Percentiles rank a stretch among this genome's conserved stretches.
Conservation (phyloP, 2,113 vertebrate species). For the Muscicapa adusta region DNA sequence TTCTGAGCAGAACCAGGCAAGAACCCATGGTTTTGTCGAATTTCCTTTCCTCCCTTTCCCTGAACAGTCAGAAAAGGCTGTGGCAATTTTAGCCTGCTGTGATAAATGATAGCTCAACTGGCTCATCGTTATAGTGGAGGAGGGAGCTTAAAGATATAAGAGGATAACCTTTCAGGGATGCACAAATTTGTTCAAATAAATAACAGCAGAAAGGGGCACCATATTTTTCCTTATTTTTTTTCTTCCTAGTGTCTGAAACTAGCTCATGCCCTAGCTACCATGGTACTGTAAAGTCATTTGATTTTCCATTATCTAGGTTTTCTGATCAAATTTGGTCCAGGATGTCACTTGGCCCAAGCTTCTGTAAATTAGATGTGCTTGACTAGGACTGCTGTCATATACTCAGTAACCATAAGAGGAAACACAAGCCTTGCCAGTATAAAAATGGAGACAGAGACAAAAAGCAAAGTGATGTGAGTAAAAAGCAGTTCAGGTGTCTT, state of each 20-base stretch:
- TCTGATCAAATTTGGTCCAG: neutral
- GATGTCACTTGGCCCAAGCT: neutral
- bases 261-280: neutral
- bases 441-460: neutral
- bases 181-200: slow-evolving; percentile 12
- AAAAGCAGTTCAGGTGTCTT: neutral
- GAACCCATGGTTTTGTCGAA: neutral
- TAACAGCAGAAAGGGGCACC: neutral
- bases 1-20: neutral
- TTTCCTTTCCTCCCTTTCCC: neutral
- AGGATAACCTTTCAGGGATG: neutral
- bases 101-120: neutral
- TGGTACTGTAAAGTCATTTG: neutral
- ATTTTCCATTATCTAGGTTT: neutral
- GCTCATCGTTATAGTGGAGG: neutral
- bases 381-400: neutral
- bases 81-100: neutral
- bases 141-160: neutral
- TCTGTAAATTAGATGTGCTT: neutral
- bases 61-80: neutral
- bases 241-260: neutral
- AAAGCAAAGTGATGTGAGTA: neutral
- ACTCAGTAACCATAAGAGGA: neutral
- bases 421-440: neutral
- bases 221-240: neutral